phyloP scores from a whole-genome alignment of 2,113 vertebrate species.

The Datnioides undecimradiatus region DNA sequence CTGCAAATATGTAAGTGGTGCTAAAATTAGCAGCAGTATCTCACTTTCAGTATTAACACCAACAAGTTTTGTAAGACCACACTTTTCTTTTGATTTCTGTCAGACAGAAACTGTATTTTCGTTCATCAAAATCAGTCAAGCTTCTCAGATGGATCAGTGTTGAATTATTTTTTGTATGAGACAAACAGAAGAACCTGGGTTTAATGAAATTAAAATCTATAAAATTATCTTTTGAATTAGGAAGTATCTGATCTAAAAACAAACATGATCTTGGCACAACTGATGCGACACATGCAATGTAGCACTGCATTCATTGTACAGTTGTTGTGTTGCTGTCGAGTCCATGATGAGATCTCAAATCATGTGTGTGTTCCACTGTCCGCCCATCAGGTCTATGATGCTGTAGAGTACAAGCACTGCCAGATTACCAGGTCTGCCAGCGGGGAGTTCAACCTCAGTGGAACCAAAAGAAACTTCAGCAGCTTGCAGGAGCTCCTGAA shows the following conservation, averaged over 20 bases:
- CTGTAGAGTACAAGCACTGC: slow-evolving; percentile 93
- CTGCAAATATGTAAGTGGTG: not conserved
- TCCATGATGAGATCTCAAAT: not conserved
- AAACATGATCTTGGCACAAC: not conserved
- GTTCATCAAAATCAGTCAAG: not conserved
- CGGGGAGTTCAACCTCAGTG: slow-evolving; percentile 93
- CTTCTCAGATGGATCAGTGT: not conserved
- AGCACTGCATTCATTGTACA: not conserved
- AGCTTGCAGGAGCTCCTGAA: slow-evolving; percentile 92
- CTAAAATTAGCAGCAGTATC: not conserved
- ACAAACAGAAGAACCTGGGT: too few relatives aligned
- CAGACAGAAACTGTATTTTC: fast-evolving
- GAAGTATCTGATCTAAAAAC: not conserved
- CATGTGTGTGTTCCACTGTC: not conserved
- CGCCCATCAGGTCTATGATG: slow-evolving; percentile 77
- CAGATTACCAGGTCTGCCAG: slow-evolving; percentile 90
- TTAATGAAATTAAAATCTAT: too few relatives aligned
- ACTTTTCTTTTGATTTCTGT: not conserved
- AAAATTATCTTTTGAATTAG: not conserved
- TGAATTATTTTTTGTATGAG: not conserved
- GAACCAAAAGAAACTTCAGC: slow-evolving; percentile 92
- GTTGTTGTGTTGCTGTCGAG: not conserved
- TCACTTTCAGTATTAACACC: not conserved
- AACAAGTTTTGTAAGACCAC: not conserved
- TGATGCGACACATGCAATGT: not conserved